Conservation (phyloP, 1,140 invertebrate species). For the Temnothorax curvispinosus region DNA sequence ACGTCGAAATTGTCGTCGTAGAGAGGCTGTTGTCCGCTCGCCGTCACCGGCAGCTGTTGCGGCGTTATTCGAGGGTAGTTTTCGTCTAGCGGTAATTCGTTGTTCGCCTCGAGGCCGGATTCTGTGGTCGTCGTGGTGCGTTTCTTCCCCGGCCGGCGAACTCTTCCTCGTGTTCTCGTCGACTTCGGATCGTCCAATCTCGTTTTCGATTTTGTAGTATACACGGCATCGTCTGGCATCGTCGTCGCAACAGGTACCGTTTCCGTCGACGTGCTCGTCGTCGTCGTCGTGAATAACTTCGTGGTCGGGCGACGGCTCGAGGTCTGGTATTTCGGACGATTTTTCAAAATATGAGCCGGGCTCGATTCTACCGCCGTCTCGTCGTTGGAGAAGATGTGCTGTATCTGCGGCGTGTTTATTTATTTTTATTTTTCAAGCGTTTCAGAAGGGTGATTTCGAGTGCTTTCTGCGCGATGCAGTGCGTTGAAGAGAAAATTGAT, state of each 20-base stretch:
- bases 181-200: constrained; percentile 70
- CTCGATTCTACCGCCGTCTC: constrained; percentile 75
- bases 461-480: neutral
- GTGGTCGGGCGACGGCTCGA: constrained; percentile 76
- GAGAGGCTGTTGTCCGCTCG: constrained; percentile 53
- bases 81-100: constrained; percentile 82
- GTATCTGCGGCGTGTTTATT: constrained; percentile 52
- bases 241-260: constrained; percentile 67
- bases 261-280: constrained; percentile 65
- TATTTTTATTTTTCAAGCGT: constrained; percentile 17
- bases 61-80: constrained; percentile 79
- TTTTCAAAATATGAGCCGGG: constrained; percentile 76
- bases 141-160: constrained; percentile 77
- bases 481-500: neutral
- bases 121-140: constrained; percentile 78
- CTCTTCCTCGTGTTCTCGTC: constrained; percentile 70
- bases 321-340: constrained; percentile 77
- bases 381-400: constrained; percentile 63
- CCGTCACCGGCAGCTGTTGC: constrained; percentile 30
- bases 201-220: constrained; percentile 66
- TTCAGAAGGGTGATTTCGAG: neutral
- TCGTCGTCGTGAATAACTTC: constrained; percentile 28
- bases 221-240: constrained; percentile 69
- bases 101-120: constrained; percentile 77
- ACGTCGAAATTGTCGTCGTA: constrained; percentile 74